Base-by-base conservation (phyloP, 2,113 vertebrate genomes). In the Narcine bancroftii region DNA sequence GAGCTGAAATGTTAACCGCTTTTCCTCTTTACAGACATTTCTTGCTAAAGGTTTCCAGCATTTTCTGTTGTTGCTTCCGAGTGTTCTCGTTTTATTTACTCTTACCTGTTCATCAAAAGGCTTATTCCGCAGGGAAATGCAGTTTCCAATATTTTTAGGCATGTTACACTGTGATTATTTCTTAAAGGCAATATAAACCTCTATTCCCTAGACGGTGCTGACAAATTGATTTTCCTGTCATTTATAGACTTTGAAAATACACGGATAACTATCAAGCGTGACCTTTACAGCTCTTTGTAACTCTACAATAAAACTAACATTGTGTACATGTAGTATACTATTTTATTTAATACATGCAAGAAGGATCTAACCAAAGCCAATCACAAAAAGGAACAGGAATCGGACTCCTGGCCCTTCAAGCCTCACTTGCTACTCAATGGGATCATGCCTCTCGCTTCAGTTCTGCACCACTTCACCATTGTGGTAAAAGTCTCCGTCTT, bases 201-300 rank as follows among this genome's bases (percentile, higher is more conserved):
- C 29, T 33, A 92, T 93, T 92, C 66, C 83, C 89, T 53, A 76
- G 63, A 36, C 19, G 63, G 24, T 93, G 75, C 92, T 93, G 94
- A 95, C 92, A 93, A 93, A 96, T 95, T 93, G 92, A 93, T 96
- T 95, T 94, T 63, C 33, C 89, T 94, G 94, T 93, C 94, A 95
- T 93, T 94, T 94, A 92, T 63, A 93, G 92, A 93, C 89, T 56
- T 85, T 85, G 92, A 87, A 92, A 92, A 66, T 50, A 89, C 91
- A 85, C 50, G 83, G 92, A 71, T 93, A 93, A 93, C 26, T 81
- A 95, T 94, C 93, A 93, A 92, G 93, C 92, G 93, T 93, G 94
- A 96, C 95, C 94, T 94, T 93, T 77, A 50, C 94, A 93, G 94
- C 93, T 85, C 93, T 17, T 60, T 60, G 33, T 13, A 60, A 60